Evolutionary conservation across 2,113 vertebrate species (phyloP).

Genomic region (Rhombomys opimus): DNA sequence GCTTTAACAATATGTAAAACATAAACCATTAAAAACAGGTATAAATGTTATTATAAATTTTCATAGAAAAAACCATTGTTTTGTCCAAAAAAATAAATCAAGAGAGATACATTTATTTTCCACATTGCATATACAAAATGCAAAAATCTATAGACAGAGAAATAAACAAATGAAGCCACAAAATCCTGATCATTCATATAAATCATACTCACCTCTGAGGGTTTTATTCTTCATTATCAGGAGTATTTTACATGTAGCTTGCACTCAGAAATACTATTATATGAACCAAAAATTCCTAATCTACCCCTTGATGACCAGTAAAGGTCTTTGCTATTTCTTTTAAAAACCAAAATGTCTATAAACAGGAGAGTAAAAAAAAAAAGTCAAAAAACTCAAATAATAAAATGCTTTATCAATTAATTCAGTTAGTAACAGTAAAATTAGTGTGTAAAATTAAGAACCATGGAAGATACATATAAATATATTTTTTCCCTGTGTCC

Average conservation of each 20-base stretch:
- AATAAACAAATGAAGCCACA: neutral
- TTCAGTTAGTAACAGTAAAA: neutral
- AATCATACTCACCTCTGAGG: neutral
- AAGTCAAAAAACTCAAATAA: neutral
- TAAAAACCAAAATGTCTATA: neutral
- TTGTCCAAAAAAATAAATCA: neutral
- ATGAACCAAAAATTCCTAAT: neutral
- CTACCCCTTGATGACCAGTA: neutral
- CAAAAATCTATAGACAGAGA: neutral
- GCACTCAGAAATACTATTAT: neutral
- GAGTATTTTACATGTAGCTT: neutral
- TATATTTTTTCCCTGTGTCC: too few relatives aligned
- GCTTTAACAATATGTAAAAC: neutral
- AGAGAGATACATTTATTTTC: neutral
- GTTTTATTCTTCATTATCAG: neutral
- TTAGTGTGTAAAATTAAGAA: neutral
- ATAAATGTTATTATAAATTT: neutral
- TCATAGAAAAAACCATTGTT: neutral
- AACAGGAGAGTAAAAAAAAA: neutral
- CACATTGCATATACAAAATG: neutral
- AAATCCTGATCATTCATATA: neutral
- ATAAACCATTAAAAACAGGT: neutral
- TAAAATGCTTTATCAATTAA: neutral
- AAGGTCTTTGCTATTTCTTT: neutral
- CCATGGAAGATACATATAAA: neutral